These are phyloP conservation scores for Plebejus melissa DNA, from an alignment of 2,888 invertebrate genomes.

Conservation along the genomic window DNA sequence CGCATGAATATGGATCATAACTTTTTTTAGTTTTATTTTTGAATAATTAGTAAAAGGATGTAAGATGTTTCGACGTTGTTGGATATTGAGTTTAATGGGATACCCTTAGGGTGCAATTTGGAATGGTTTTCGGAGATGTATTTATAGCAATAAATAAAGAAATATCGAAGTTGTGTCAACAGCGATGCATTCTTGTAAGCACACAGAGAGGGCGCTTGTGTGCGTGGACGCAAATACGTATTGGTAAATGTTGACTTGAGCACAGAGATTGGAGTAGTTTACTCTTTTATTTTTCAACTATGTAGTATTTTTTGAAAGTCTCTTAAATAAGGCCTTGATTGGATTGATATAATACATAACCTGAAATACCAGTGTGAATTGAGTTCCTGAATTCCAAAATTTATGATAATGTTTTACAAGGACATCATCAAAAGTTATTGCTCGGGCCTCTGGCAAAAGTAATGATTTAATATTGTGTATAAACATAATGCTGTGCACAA, in stretches of 20 bases:
- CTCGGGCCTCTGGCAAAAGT: neutral
- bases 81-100: conserved; percentile 32
- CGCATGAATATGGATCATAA: conserved; percentile 41
- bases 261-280: conserved; percentile 46
- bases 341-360: conserved; percentile 4
- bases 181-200: conserved; percentile 77
- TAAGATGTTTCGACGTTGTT: conserved; percentile 39
- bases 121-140: conserved; percentile 50
- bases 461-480: neutral
- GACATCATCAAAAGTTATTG: neutral
- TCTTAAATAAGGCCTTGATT: neutral
- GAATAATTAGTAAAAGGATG: conserved; percentile 40
- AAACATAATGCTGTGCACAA: neutral
- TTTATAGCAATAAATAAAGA: conserved; percentile 79
- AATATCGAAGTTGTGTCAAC: conserved; percentile 79
- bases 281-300: conserved; percentile 31
- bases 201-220: conserved; percentile 52
- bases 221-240: conserved; percentile 71
- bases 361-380: neutral
- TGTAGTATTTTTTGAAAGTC: conserved; percentile 13
- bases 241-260: conserved; percentile 73
- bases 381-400: neutral
- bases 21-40: conserved; percentile 30
- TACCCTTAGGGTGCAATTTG: conserved; percentile 37
- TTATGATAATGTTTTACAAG: neutral